These are phyloP conservation scores for Xestia rhomboidea DNA, from an alignment of 2,888 invertebrate genomes.

Conservation along the genomic window DNA sequence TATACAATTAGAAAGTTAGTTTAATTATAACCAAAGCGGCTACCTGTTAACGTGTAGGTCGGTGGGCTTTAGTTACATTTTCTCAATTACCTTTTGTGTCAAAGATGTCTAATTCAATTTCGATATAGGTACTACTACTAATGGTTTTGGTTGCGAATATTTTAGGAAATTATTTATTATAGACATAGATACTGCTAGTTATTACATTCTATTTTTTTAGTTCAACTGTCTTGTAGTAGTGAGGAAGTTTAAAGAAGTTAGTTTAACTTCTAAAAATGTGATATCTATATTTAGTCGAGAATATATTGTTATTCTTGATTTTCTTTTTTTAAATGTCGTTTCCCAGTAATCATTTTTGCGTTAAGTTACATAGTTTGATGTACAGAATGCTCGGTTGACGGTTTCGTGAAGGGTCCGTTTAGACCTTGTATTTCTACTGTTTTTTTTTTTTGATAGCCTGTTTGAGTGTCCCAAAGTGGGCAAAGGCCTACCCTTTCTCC, in stretches of 20 bases:
- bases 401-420: no score
- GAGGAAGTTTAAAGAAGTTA: neutral
- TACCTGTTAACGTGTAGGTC: constrained; percentile 41
- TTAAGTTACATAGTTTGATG: no score
- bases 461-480: no score
- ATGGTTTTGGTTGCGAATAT: neutral
- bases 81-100: constrained; percentile 27
- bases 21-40: constrained; percentile 53
- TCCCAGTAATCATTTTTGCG: no score
- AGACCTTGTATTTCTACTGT: no score
- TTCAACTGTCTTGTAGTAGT: neutral
- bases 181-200: no score
- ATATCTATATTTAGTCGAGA: no score
- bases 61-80: constrained; percentile 6
- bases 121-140: neutral
- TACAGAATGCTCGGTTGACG: no score
- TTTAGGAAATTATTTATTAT: neutral
- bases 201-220: neutral
- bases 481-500: no score
- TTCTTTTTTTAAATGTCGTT: no score
- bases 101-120: neutral
- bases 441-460: no score
- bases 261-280: neutral
- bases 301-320: no score
- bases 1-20: constrained; percentile 54